Evolutionary conservation across 2,113 vertebrate genomes (phyloP).

Genomic region (Pristiophorus japonicus): DNA sequence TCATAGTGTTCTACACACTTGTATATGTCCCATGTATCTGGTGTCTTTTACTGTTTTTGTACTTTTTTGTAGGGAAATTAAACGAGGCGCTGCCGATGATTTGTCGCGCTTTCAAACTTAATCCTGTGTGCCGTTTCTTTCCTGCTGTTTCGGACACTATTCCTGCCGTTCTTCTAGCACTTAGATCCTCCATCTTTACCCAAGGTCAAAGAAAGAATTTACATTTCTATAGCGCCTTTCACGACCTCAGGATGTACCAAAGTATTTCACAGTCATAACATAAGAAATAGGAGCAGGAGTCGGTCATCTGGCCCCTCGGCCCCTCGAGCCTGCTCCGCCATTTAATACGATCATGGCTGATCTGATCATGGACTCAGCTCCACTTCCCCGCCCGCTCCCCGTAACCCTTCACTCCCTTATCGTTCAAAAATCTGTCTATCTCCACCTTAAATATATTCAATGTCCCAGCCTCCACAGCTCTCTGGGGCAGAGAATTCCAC

Average conservation of each 20-base stretch:
- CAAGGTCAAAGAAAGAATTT: not conserved
- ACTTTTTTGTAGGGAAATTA: not conserved
- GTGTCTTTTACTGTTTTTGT: not conserved
- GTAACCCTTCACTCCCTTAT: no score
- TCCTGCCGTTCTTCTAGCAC: not conserved
- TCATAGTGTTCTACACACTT: not conserved
- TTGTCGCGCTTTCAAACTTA: not conserved
- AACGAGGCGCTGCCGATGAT: not conserved
- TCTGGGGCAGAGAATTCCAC: no score
- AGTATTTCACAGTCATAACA: not conserved
- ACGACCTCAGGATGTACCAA: not conserved
- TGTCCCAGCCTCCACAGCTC: no score
- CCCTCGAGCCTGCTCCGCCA: no score
- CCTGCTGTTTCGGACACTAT: not conserved
- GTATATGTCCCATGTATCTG: not conserved
- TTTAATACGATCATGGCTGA: no score
- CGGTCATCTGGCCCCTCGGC: no score
- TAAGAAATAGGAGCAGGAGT: no score
- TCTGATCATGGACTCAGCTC: no score
- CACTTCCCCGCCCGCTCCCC: no score
- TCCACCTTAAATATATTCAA: no score
- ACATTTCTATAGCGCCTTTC: not conserved
- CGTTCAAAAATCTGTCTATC: no score
- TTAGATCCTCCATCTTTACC: not conserved
- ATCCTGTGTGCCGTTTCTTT: not conserved